phyloP scores from a whole-genome alignment of 1,140 invertebrate species.

The Bombus picipes region DNA sequence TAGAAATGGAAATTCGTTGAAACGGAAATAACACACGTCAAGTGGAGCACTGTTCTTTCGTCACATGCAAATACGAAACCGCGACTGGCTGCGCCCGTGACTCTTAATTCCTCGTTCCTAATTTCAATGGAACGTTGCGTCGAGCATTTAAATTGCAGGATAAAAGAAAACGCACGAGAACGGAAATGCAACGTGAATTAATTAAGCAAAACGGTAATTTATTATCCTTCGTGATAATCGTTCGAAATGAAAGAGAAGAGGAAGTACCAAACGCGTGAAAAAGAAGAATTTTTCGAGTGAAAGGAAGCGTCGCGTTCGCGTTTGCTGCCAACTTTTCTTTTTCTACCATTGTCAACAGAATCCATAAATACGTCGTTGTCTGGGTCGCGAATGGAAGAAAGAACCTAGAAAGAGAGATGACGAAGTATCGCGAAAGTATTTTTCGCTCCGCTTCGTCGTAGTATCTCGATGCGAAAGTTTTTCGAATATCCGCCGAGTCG shows the following conservation, averaged over 20 bases:
- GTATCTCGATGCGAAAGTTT: not conserved
- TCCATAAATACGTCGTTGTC: slow-evolving; percentile 69
- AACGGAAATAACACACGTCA: slow-evolving; percentile 13
- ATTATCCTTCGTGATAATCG: not conserved
- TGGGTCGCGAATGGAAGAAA: slow-evolving; percentile 32
- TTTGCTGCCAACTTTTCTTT: slow-evolving; percentile 70
- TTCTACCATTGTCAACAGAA: slow-evolving; percentile 71
- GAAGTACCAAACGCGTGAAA: not conserved
- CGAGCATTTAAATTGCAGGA: not conserved
- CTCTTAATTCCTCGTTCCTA: not conserved
- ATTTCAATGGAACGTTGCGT: not conserved
- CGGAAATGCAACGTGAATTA: not conserved
- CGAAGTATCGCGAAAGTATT: slow-evolving; percentile 34
- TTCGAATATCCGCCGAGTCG: too few relatives aligned
- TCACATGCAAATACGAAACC: not conserved
- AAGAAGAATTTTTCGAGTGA: not conserved
- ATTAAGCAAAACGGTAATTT: not conserved
- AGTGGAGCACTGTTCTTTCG: slow-evolving; percentile 1
- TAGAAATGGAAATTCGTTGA: slow-evolving; percentile 20
- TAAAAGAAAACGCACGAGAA: not conserved
- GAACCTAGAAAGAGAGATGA: slow-evolving; percentile 26
- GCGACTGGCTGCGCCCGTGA: too few relatives aligned
- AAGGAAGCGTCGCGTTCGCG: slow-evolving; percentile 25
- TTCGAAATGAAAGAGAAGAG: not conserved
- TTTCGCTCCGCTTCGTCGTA: not conserved